These are phyloP conservation scores for Danaus melanippus DNA, from an alignment of 1,140 invertebrate species.

Conservation along the genomic window DNA sequence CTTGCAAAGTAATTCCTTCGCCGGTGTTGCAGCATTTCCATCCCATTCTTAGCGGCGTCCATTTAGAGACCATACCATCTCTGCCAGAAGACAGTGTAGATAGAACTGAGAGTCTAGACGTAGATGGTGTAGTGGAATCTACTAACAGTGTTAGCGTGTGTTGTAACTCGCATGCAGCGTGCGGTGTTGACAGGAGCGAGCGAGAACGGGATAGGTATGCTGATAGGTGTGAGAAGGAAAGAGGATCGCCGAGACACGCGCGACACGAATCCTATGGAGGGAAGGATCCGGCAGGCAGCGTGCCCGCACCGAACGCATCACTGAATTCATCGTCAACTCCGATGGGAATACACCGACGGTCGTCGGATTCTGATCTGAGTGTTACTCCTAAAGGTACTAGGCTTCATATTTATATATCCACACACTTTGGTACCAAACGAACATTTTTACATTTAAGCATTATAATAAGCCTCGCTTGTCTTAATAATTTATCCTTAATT, in stretches of 20 bases:
- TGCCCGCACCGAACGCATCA: conserved; percentile 33
- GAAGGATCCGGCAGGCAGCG: conserved; percentile 30
- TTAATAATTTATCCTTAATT: no score
- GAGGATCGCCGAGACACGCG: conserved; percentile 54
- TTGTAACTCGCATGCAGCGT: conserved; percentile 70
- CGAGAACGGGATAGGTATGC: conserved; percentile 50
- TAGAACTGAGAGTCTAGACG: conserved; percentile 46
- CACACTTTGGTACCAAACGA: no score
- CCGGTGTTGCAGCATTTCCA: conserved; percentile 56
- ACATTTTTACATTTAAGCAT: no score
- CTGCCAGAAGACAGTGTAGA: conserved; percentile 53
- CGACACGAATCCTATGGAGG: conserved; percentile 60
- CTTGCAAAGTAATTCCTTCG: conserved; percentile 38
- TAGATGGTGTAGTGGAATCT: conserved; percentile 34
- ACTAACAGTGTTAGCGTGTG: conserved; percentile 67
- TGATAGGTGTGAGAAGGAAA: conserved; percentile 47
- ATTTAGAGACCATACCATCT: conserved; percentile 61
- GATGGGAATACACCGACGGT: conserved; percentile 80
- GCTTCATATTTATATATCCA: no score
- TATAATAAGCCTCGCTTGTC: no score
- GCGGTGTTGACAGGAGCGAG: conserved; percentile 60
- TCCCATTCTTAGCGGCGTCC: conserved; percentile 50
- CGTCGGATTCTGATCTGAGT: conserved; percentile 94
- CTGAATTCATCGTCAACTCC: conserved; percentile 73
- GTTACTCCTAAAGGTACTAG: conserved; percentile 89